Base-by-base conservation (phyloP, 2,797 vertebrate species). In the Psittacula echo region DNA sequence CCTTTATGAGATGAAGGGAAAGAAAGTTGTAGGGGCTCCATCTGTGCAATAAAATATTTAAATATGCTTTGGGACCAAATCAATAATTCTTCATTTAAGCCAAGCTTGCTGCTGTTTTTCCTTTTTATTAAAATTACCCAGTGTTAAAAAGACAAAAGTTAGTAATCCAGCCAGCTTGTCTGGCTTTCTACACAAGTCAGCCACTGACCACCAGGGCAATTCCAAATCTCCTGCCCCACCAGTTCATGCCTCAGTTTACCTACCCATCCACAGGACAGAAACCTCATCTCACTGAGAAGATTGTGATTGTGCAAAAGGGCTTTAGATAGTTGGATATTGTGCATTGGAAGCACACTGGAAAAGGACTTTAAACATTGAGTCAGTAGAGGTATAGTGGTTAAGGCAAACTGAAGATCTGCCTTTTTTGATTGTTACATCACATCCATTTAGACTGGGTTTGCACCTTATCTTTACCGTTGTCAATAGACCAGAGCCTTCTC, bases 11-110 rank as follows among this genome's bases (percentile, higher is more conserved):
- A 93, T 72, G 70, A 88, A 86, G 92, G 76, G 83, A 92, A 91
- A 83, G 48, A 50, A 77, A 87, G 37, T 94, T 73, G 75, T 79
- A 85, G 65, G 32, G 30, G 7, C 60, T 88, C 53, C 92, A 92
- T 70, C 81, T 96, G 90, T 90, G 81, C 71, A 93, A 73, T 95
- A 91, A 96, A 95, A 81, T 91, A 88, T 48, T 91, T 89, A 83
- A 93, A 85, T 91, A 65, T 78, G 48, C 68, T 71, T 60, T 88
- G 67, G 47, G 89, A 93, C 41, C 16, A 27, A 87, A 81, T 91
- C 77, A 95, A 71, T 88, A 92, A 84, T 71, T 92, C 37, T 89
- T 87, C 79, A 45, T 78, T 78, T 81, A 75, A 91, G 37, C 37
- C 76, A 91, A 47, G 37, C 58, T 80, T 75, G 66, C 85, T 93